Percentiles rank a stretch among this genome's conserved stretches.
phyloP scores from a whole-genome alignment of 2,888 invertebrate species.

The Cyrtodaria siliqua region DNA sequence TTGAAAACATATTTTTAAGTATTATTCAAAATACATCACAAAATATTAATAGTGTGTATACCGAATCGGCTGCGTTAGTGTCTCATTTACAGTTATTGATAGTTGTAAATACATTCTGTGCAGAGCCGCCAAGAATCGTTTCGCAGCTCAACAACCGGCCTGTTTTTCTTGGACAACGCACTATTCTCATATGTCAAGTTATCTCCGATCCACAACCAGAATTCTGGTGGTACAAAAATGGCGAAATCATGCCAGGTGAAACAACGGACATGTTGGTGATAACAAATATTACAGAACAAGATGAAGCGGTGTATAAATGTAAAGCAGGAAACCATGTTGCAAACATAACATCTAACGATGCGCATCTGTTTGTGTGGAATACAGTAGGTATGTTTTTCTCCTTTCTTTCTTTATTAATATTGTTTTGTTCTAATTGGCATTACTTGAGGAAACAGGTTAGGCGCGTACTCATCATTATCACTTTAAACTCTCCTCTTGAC shows the following conservation, averaged over 20 bases:
- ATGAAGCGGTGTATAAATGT: slow-evolving; percentile 31
- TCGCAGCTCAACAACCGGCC: slow-evolving; percentile 22
- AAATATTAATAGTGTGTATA: slow-evolving; percentile 6
- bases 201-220: slow-evolving; percentile 15
- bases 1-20: slow-evolving; percentile 27
- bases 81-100: slow-evolving; percentile 5
- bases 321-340: slow-evolving; percentile 42
- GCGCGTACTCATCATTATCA: no score
- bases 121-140: slow-evolving; percentile 26
- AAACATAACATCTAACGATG: slow-evolving; percentile 28
- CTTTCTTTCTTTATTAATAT: no score
- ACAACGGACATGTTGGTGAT: background rate
- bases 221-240: slow-evolving; percentile 42
- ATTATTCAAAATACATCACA: slow-evolving; percentile 20
- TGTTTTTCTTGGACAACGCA: slow-evolving; percentile 7
- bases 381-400: slow-evolving; percentile 15
- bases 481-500: no score
- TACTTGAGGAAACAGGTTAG: no score
- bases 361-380: slow-evolving; percentile 4
- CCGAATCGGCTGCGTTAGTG: slow-evolving; percentile 2
- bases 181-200: slow-evolving; percentile 23
- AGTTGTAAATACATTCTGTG: slow-evolving; percentile 41
- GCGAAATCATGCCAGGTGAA: background rate
- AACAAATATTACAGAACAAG: background rate
- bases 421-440: no score